Base-by-base conservation (phyloP, 1,140 invertebrate species). In the Halesus radiatus region DNA sequence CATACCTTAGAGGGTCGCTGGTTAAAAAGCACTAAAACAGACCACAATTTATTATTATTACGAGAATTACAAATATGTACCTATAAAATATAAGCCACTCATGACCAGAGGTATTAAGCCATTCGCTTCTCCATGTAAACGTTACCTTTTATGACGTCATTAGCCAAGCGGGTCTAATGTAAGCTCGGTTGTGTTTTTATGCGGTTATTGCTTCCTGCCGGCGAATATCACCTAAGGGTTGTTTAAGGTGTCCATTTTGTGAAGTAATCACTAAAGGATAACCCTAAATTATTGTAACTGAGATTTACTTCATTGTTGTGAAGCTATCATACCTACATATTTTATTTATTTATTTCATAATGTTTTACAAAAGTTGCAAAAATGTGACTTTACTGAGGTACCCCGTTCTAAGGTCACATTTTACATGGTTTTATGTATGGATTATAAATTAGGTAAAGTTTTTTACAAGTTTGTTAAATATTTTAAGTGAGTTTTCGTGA, bases 81-180 rank as follows among this genome's bases (percentile, higher is more conserved):
- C 23, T 16, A 37, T 68, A 29, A 68, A 68, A 68, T 68, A 26
- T 74, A 74, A n/a, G 3, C 54, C 52, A 74, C 54, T 37, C 62
- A 37, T 15, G 62, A 53, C 50, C 13, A 66, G 29, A 29, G 70
- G 18, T 23, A 37, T 79, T 53, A 32, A 45, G 68, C 32, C 78
- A 62, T 79, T 64, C 70, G 70, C 62, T 22, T 26, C 76, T 50
- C 20, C 58, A 52, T 76, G 75, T 83, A 83, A 78, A 83, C 79
- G 54, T 80, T 77, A 80, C 56, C 58, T 83, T 82, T 83, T 83
- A 83, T 76, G 76, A 64, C 53, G 66, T 78, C 52, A 78, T 80
- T 78, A 80, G 66, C 53, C 68, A 22, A 56, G 22, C 70, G 66
- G 74, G 66, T 52, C 32, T 76, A 74, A 56, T 68, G 54, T 64